Percentiles rank a stretch among this genome's conserved stretches.
phyloP scores from a whole-genome alignment of 2,113 vertebrate genomes.

The Todiramphus saurophagus region DNA sequence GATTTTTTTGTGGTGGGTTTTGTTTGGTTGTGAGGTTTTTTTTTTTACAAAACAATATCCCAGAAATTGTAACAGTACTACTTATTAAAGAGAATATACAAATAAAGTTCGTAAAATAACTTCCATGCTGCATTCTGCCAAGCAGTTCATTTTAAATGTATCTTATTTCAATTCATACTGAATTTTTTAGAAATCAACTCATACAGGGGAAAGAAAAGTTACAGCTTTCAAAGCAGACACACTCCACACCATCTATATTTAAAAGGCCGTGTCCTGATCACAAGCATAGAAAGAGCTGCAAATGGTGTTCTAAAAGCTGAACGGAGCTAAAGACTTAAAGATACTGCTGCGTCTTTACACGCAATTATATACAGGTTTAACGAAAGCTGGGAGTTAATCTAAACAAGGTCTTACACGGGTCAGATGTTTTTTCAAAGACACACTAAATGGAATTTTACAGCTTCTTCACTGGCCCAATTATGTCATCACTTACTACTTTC shows the following conservation, averaged over 20 bases:
- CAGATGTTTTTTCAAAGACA: slow-evolving; percentile 39
- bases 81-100: not conserved
- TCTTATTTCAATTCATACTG: not conserved
- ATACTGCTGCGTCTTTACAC: not conserved
- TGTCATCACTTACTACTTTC: slow-evolving; percentile 22
- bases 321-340: not conserved
- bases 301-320: slow-evolving; percentile 9
- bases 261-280: slow-evolving; percentile 15
- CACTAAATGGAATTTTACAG: slow-evolving; percentile 60
- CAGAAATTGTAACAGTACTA: not conserved
- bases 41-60: not conserved
- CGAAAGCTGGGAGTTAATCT: slow-evolving; percentile 56
- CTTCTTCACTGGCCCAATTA: slow-evolving; percentile 41
- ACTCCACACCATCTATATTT: not conserved
- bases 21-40: not conserved
- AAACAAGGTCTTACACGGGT: slow-evolving; percentile 49
- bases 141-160: not conserved
- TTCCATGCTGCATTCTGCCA: not conserved
- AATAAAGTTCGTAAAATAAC: not conserved
- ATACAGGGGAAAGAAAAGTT: not conserved
- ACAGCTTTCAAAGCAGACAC: not conserved
- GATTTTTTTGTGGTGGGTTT: too few relatives aligned
- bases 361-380: slow-evolving; percentile 27
- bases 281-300: not conserved
- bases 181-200: not conserved